phyloP scores from a whole-genome alignment of 2,888 invertebrate genomes.

The Epirrhoe alternata region DNA sequence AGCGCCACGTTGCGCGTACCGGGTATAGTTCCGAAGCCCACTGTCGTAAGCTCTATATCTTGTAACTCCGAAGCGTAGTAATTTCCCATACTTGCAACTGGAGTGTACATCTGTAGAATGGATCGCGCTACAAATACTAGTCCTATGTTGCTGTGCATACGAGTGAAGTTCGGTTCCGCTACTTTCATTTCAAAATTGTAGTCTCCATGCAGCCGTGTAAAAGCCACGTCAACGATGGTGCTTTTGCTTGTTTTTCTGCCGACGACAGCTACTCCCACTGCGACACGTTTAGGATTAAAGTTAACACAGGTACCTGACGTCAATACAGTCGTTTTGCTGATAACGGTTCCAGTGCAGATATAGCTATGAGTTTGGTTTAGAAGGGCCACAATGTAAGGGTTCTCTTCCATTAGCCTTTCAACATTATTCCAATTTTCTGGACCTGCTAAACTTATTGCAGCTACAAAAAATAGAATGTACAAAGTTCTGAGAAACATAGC shows the following conservation, averaged over 20 bases:
- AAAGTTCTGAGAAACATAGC: slow-evolving; percentile 56
- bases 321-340: slow-evolving; percentile 58
- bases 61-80: slow-evolving; percentile 60
- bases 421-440: slow-evolving; percentile 53
- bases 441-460: slow-evolving; percentile 33
- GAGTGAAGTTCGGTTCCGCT: slow-evolving; percentile 51
- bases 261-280: slow-evolving; percentile 58
- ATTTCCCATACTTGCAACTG: slow-evolving; percentile 55
- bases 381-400: slow-evolving; percentile 66
- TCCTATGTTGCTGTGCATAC: slow-evolving; percentile 67
- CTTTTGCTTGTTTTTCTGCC: slow-evolving; percentile 45
- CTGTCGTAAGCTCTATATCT: slow-evolving; percentile 50
- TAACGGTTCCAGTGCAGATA: slow-evolving; percentile 65
- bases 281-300: slow-evolving; percentile 53
- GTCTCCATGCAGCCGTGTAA: slow-evolving; percentile 55
- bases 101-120: slow-evolving; percentile 52
- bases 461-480: slow-evolving; percentile 40
- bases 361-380: slow-evolving; percentile 54
- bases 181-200: slow-evolving; percentile 55
- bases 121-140: slow-evolving; percentile 57
- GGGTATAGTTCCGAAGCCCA: slow-evolving; percentile 61
- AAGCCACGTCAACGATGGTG: slow-evolving; percentile 53
- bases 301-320: slow-evolving; percentile 66
- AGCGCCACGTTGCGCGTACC: slow-evolving; percentile 48
- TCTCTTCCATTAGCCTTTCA: slow-evolving; percentile 64